These are phyloP conservation scores for Megaceryle maxima DNA, from an alignment of 2,113 vertebrate species.

Conservation along the genomic window DNA sequence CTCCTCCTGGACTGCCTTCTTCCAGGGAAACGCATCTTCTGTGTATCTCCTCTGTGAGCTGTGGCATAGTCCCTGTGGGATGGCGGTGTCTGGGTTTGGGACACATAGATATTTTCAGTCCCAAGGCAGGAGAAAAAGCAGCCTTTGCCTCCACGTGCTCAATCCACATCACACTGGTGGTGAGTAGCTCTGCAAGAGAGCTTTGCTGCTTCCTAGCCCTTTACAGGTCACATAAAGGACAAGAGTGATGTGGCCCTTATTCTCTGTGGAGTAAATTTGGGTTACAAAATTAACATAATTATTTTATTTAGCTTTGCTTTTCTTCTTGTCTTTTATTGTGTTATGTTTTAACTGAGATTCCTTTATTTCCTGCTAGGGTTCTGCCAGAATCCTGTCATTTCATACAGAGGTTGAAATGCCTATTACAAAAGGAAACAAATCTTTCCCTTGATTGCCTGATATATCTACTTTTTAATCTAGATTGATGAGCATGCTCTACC, in stretches of 20 bases:
- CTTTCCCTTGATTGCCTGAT: neutral
- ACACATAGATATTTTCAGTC: neutral
- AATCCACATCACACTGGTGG: neutral
- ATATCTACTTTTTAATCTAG: neutral
- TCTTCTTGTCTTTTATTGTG: slow-evolving; percentile 47
- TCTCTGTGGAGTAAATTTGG: slow-evolving; percentile 11
- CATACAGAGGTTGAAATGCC: neutral
- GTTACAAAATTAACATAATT: slow-evolving; percentile 25
- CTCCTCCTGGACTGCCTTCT: neutral
- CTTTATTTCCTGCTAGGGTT: slow-evolving; percentile 54
- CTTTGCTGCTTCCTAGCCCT: neutral
- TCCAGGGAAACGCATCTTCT: neutral
- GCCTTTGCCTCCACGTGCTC: neutral
- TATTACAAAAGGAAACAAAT: neutral
- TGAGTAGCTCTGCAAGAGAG: neutral
- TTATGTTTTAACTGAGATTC: slow-evolving; percentile 38
- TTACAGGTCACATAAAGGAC: slow-evolving; percentile 37
- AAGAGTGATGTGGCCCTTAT: neutral
- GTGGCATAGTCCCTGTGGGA: rapidly evolving
- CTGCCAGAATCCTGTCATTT: neutral
- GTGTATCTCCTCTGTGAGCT: neutral
- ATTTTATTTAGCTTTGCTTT: slow-evolving; percentile 36
- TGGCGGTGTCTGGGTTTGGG: neutral
- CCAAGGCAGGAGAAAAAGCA: neutral
- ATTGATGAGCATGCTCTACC: neutral